Evolutionary conservation across 37 sponge, comb jelly and placozoan genomes (phyloP), one percentile per base, ranked within the genome.

Genomic region (Agelas oroides): DNA sequence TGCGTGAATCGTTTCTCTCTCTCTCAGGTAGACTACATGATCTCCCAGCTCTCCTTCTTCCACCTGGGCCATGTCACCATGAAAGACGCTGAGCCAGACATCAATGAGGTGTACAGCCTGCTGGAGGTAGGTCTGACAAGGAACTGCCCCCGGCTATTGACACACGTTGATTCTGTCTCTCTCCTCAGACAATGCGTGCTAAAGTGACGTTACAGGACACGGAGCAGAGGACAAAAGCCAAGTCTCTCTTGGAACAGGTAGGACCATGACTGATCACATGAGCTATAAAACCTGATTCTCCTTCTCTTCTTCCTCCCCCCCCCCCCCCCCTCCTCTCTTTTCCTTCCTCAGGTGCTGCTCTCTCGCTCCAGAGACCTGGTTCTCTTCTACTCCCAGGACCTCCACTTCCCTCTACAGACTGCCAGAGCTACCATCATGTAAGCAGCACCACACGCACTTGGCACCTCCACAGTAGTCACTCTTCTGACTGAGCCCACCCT

Each of bases 51-150:
- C 66, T 94, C 95, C 31, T 91, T 83, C 78, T 90, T 86, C 32
- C 91, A 94, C 41, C 62, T 94, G 13, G 83, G 95, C n/a, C 79
- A 91, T 21, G 63, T 94, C 54, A 90, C 91, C 24, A 34, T 88
- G 46, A 83, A 87, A 34, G 95, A 94, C 57, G 73, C 79, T 15
- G 82, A 91, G 69, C 88, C 82, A 0, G 40, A 69, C 57, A 76
- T 91, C 20, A 81, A 77, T 0, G 58, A 21, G 0, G 20, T 91
- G 20, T 94, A 85, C 71, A 56, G 59, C 13, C 21, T 70, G 1
- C 35, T 83, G 20, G 92, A 87, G 79, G 92, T 84, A 23, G 20
- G 89, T 65, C 16, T 23, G 19, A 74, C 28, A 57, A 36, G 53
- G 55, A 70, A 36, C 6, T 70, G 40, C 27, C 15, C 19, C n/a